These are phyloP conservation scores for Andinoacara biseriatus DNA, from an alignment of 2,113 vertebrate species.

Conservation along the genomic window DNA sequence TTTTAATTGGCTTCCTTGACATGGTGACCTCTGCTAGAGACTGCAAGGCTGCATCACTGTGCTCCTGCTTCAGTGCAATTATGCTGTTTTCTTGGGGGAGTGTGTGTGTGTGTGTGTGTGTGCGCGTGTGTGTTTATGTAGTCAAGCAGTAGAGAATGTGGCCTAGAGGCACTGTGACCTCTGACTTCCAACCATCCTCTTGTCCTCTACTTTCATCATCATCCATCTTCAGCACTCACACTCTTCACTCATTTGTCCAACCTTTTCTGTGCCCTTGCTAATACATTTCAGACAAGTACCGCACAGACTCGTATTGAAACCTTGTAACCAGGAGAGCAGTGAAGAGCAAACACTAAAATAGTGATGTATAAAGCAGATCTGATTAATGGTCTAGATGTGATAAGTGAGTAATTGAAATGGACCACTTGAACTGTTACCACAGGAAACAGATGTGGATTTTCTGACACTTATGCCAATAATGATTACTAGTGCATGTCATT, in stretches of 20 bases:
- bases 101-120: background rate
- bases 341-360: slow-evolving; percentile 39
- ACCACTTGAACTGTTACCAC: slow-evolving; percentile 34
- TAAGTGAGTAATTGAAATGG: slow-evolving; percentile 61
- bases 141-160: background rate
- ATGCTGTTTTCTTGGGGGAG: background rate
- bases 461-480: slow-evolving; percentile 43
- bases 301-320: slow-evolving; percentile 1
- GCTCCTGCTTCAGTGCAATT: slow-evolving; percentile 38
- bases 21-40: slow-evolving; percentile 67
- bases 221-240: slow-evolving; percentile 33
- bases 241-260: slow-evolving; percentile 36
- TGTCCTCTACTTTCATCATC: slow-evolving; percentile 38
- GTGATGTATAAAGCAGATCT: slow-evolving; percentile 37
- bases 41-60: slow-evolving; percentile 34
- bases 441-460: slow-evolving; percentile 37
- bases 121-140: background rate
- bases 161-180: slow-evolving; percentile 17
- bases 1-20: slow-evolving; percentile 77
- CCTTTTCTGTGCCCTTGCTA: slow-evolving; percentile 14
- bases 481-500: slow-evolving; percentile 21
- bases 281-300: slow-evolving; percentile 22
- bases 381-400: slow-evolving; percentile 58
- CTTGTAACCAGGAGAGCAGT: slow-evolving; percentile 19
- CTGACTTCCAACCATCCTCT: slow-evolving; percentile 16